A percentile compares a stretch with the other conserved stretches of the same genome.
Conservation (phyloP, 2,888 invertebrate species). For the Ethmia dodecea region DNA sequence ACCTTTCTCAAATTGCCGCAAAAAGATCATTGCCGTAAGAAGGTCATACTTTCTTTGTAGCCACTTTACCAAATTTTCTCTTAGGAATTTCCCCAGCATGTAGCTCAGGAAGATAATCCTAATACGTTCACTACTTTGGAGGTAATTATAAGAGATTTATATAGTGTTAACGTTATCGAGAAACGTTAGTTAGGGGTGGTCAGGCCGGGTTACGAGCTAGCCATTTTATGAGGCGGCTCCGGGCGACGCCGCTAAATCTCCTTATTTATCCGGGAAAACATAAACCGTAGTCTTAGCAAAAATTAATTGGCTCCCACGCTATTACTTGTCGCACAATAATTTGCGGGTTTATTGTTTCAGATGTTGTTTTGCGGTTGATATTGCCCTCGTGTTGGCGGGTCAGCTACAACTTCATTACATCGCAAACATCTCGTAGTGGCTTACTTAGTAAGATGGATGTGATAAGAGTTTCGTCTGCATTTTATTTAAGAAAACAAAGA, state of each 20-base stretch:
- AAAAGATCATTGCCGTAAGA: constrained; percentile 1
- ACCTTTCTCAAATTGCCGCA: constrained; percentile 3
- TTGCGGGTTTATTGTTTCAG: constrained; percentile 48
- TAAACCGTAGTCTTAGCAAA: constrained; percentile 70
- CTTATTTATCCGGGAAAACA: constrained; percentile 73
- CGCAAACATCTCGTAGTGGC: too few relatives aligned
- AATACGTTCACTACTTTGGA: not conserved
- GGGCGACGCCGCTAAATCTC: constrained; percentile 67
- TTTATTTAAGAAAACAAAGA: constrained; percentile 3
- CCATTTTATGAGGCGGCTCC: constrained; percentile 52
- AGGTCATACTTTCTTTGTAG: too few relatives aligned
- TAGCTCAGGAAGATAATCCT: too few relatives aligned
- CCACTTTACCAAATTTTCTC: too few relatives aligned
- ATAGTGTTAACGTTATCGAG: constrained; percentile 32
- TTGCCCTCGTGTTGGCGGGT: constrained; percentile 13
- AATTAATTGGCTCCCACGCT: constrained; percentile 70
- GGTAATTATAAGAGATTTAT: constrained; percentile 7
- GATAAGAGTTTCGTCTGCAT: constrained; percentile 1
- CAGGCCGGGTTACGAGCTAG: constrained; percentile 57
- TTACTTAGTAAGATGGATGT: constrained; percentile 1
- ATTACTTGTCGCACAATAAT: constrained; percentile 61
- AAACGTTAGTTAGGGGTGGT: constrained; percentile 54
- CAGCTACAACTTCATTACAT: constrained; percentile 1
- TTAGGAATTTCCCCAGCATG: too few relatives aligned
- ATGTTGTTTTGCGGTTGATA: constrained; percentile 30